phyloP scores from a whole-genome alignment of 2,113 vertebrate genomes.

The Heloderma charlesbogerti region DNA sequence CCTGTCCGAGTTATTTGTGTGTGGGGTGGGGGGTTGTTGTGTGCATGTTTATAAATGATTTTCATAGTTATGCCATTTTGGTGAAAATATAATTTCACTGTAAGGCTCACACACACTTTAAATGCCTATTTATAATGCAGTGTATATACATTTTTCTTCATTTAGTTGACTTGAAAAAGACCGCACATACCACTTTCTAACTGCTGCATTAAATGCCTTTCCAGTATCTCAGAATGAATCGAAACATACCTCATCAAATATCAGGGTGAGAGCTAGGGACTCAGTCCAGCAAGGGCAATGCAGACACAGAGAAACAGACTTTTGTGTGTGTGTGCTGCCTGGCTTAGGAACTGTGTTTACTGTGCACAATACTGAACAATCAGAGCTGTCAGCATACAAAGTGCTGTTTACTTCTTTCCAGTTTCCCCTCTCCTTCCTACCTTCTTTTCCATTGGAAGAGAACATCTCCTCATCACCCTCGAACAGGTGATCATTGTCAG shows the following conservation, averaged over 20 bases:
- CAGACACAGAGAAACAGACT: not conserved
- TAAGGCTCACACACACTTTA: conserved; percentile 53
- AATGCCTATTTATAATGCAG: conserved; percentile 25
- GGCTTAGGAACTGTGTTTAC: not conserved
- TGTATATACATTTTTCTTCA: conserved; percentile 62
- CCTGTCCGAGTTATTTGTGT: conserved; percentile 3
- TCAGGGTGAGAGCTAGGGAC: not conserved
- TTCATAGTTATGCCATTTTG: conserved; percentile 72
- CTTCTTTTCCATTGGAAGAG: not conserved
- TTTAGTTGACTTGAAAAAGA: conserved; percentile 21
- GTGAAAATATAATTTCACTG: conserved; percentile 73
- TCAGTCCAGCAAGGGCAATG: not conserved
- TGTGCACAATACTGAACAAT: not conserved
- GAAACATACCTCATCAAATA: not conserved
- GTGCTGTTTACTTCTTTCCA: not conserved
- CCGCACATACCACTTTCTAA: not conserved
- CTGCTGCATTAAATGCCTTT: not conserved
- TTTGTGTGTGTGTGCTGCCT: too few species aligned
- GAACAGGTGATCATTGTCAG: not conserved
- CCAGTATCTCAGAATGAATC: not conserved
- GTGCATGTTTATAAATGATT: conserved; percentile 60
- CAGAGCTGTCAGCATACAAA: not conserved
- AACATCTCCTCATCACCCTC: not conserved
- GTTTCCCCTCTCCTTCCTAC: not conserved
- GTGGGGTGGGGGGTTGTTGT: too few species aligned